A percentile compares a stretch with the other conserved stretches of the same genome.
Evolutionary conservation across 2,113 vertebrate species (phyloP).

Genomic region (Macquaria australasica): DNA sequence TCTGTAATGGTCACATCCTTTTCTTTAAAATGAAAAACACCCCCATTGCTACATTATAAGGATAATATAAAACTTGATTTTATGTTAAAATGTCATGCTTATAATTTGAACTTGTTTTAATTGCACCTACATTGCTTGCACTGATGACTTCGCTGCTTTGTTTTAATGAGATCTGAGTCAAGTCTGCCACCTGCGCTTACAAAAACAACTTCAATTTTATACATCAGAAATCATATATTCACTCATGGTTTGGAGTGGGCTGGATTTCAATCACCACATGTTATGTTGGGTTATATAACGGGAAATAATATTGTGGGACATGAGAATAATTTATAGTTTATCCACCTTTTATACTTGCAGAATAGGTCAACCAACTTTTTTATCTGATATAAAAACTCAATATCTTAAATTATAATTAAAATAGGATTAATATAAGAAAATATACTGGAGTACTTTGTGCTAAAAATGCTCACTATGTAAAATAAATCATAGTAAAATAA

Average conservation of each 20-base stretch:
- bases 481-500: not conserved
- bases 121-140: not conserved
- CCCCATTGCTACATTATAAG: not conserved
- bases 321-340: not conserved
- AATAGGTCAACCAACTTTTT: not conserved
- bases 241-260: not conserved
- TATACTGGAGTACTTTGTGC: not conserved
- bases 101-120: not conserved
- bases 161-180: not conserved
- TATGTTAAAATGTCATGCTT: not conserved
- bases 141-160: not conserved
- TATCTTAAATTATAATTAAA: not conserved
- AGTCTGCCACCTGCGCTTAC: constrained; percentile 58
- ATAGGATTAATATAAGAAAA: not conserved
- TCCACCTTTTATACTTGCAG: not conserved
- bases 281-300: not conserved
- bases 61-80: not conserved
- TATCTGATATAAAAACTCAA: not conserved
- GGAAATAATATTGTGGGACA: not conserved
- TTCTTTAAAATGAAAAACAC: constrained; percentile 22
- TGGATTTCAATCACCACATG: not conserved
- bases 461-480: not conserved
- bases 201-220: not conserved
- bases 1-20: not conserved
- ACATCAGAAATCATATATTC: not conserved